Evolutionary conservation across 1,140 invertebrate species (phyloP), one percentile per base, ranked within the genome.

Genomic region (Pachypsylla venusta): DNA sequence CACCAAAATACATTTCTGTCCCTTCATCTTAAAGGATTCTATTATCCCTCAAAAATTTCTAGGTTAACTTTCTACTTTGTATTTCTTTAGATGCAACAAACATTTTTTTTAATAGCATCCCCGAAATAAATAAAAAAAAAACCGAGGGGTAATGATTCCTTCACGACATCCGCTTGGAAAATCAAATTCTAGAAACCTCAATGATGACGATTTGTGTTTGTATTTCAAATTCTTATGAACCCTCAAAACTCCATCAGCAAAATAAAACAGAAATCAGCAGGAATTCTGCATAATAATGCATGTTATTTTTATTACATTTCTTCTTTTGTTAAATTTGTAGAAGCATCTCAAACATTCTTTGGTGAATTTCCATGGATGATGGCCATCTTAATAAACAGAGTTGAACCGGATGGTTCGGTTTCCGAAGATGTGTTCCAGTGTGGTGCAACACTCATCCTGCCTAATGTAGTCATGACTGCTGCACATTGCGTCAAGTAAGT

Each of bases 321-420:
- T n/a, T 5, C 22, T 5, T 10, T 7, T 3, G 22, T 7, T 5
- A 48, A 48, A 19, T 48, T 10, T 5, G 3, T 3, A 10, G 5
- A 10, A 48, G 4, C 4, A 4, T 22, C 16, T n/a, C 7, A n/a
- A n/a, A 48, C 42, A 10, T 48, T 19, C 22, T 67, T 63, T 55
- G 66, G 66, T 16, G 74, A 76, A 64, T 76, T 74, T 64, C 74
- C 75, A 5, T 76, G 74, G 75, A 75, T 75, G 84, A 81, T 85
- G 0, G 86, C 85, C 0, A 75, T 91, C 55, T 70, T 89, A 5
- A 68, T 72, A 20, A 35, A 39, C 10, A 27, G 22, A 40, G n/a
- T 25, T 22, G n/a, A 27, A 14, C n/a, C 19, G 12, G 26, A 55
- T 3, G 22, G 22, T 2, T 3, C 13, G 12, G 24, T 7, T 7